Evolutionary conservation across 2,888 invertebrate species (phyloP), one percentile per base, ranked within the genome.

Genomic region (Galeruca laticollis): DNA sequence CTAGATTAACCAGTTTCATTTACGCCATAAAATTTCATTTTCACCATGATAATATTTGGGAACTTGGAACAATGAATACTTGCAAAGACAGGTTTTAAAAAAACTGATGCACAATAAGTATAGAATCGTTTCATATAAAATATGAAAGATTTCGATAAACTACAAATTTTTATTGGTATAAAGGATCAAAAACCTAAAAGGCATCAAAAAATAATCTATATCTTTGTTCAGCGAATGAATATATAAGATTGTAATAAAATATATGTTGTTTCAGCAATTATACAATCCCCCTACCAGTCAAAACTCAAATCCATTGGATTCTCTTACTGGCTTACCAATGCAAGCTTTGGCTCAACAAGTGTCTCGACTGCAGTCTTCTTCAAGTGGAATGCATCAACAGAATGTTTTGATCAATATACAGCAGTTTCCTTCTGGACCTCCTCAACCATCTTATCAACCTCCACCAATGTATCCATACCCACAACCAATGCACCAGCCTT

Each of bases 321-420:
- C 77, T 35, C 71, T 86, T 9, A 81, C 84, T 2, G 85, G 84
- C 20, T 80, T 86, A 15, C 86, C 87, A 6, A 86, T 87, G 83
- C 86, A 87, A 77, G 87, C 87, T 62, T 75, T 87, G 51, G 86
- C 86, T 5, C 86, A 87, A 73, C 87, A 87, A 74, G 86, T 87
- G 11, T 84, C 85, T 3, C 78, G 86, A 54, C 72, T 85, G 35
- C 84, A 84, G 73, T 84, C 84, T 1, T 76, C 80, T 33, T 75
- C 77, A 35, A 80, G 78, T 60, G 81, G 81, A 59, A 87, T 90
- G 64, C 90, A 90, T 77, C 90, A 90, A 78, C 90, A 90, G 79
- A 90, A 90, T 79, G 90, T 90, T 2, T 87, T 90, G 84, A 90
- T 90, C 60, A 90, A 90, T 76, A 90, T 90, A 35, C 90, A 90